Percentiles rank a stretch among this genome's conserved stretches.
Evolutionary conservation across 2,113 vertebrate species (phyloP).

Genomic region (Crocuta crocuta): DNA sequence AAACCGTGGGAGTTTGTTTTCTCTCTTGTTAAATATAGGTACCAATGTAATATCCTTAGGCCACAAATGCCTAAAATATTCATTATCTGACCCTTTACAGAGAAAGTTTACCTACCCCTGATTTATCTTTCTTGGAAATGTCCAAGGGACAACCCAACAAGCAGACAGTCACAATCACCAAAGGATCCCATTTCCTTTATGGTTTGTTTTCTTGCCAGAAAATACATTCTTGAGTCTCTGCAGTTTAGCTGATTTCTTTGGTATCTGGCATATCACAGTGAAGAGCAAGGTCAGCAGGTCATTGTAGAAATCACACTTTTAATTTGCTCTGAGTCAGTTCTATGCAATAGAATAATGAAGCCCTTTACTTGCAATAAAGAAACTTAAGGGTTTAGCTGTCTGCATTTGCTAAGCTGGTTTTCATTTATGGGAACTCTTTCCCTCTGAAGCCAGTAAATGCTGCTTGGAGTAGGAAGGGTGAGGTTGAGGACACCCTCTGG

Average conservation of each 20-base stretch:
- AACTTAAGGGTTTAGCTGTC: background rate
- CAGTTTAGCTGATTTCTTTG: background rate
- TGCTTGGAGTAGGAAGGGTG: background rate
- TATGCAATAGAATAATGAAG: slow-evolving; percentile 15
- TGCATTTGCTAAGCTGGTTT: slow-evolving; percentile 17
- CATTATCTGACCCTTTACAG: slow-evolving; percentile 28
- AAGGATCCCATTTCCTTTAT: background rate
- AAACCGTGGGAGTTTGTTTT: background rate
- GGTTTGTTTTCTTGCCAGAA: background rate
- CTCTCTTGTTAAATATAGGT: background rate
- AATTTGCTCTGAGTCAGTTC: slow-evolving; percentile 62
- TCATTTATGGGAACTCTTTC: background rate
- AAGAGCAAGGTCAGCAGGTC: background rate
- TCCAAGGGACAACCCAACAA: background rate
- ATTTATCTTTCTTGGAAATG: slow-evolving; percentile 21
- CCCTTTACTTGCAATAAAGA: slow-evolving; percentile 33
- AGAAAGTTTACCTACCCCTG: background rate
- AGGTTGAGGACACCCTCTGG: background rate
- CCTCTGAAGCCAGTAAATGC: background rate
- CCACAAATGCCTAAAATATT: slow-evolving; percentile 17
- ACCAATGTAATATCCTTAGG: background rate
- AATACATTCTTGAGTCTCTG: background rate
- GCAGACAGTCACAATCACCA: background rate
- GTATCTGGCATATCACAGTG: background rate
- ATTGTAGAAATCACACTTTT: slow-evolving; percentile 41